Conservation (phyloP, 2,888 invertebrate genomes). For the Hedychridium roseum region DNA sequence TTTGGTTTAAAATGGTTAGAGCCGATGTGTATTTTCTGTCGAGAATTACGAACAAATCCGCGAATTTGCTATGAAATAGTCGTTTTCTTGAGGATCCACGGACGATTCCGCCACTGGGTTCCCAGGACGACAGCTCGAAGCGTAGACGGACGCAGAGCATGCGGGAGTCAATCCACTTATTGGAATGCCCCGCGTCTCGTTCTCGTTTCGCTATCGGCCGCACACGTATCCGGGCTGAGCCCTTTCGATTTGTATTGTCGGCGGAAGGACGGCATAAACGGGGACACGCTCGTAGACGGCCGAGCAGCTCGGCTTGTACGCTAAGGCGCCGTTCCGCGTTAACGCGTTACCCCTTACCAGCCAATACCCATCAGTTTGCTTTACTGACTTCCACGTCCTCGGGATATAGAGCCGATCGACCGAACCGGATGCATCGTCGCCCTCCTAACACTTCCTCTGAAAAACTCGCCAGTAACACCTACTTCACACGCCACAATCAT, state of each 20-base stretch:
- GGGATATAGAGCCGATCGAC: constrained; percentile 38
- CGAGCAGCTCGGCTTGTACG: constrained; percentile 20
- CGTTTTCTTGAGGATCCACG: too few relatives aligned
- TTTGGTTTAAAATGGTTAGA: too few relatives aligned
- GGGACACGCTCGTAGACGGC: constrained; percentile 14
- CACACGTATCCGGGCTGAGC: constrained; percentile 39
- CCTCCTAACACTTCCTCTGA: too few relatives aligned
- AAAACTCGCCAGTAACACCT: too few relatives aligned
- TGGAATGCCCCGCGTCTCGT: constrained; percentile 50
- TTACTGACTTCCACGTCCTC: constrained; percentile 33
- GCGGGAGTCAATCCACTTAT: constrained; percentile 57
- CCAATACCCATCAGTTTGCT: constrained; percentile 47
- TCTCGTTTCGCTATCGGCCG: constrained; percentile 41
- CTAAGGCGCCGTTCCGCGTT: constrained; percentile 29
- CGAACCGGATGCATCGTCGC: too few relatives aligned
- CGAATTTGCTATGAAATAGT: too few relatives aligned
- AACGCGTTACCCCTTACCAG: constrained; percentile 31
- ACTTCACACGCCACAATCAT: too few relatives aligned
- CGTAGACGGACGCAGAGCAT: constrained; percentile 37
- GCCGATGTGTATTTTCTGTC: too few relatives aligned
- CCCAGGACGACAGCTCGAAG: constrained; percentile 31
- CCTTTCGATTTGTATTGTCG: constrained; percentile 54
- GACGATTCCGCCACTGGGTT: constrained; percentile 26
- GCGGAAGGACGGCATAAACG: constrained; percentile 28
- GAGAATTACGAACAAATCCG: too few relatives aligned